Conservation (phyloP, 2,797 vertebrate genomes). For the Typhlichthys eigenmanni region DNA sequence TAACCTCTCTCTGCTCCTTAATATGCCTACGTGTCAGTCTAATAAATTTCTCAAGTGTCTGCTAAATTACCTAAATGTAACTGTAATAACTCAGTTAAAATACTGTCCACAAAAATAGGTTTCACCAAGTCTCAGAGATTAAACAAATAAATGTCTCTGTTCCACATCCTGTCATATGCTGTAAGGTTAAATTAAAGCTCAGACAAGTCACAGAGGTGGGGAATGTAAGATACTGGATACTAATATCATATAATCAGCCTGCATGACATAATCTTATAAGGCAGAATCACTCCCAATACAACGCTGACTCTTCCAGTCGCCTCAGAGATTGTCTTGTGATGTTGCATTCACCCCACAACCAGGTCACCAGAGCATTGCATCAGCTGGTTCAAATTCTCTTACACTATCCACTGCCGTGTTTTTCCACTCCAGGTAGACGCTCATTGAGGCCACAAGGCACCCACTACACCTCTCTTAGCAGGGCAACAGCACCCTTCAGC, state of each 20-base stretch:
- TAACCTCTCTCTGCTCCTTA: too few relatives aligned
- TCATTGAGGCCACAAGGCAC: slow-evolving; percentile 11
- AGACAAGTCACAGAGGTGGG: slow-evolving; percentile 13
- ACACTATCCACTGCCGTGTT: slow-evolving; percentile 25
- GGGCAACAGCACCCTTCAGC: slow-evolving; percentile 49
- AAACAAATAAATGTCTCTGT: slow-evolving; percentile 46
- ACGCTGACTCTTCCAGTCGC: slow-evolving; percentile 11
- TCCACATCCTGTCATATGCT: slow-evolving; percentile 23
- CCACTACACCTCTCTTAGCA: slow-evolving; percentile 48
- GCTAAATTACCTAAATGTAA: too few relatives aligned
- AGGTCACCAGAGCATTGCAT: slow-evolving; percentile 18
- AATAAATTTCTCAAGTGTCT: too few relatives aligned
- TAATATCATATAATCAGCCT: slow-evolving; percentile 14
- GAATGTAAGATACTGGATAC: slow-evolving; percentile 12
- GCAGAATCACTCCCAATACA: neutral
- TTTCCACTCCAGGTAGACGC: slow-evolving; percentile 18
- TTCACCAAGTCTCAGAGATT: slow-evolving; percentile 7
- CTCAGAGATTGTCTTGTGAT: slow-evolving; percentile 7
- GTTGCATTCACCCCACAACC: slow-evolving; percentile 11
- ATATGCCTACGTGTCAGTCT: too few relatives aligned
- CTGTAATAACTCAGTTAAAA: too few relatives aligned
- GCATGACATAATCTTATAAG: slow-evolving; percentile 42
- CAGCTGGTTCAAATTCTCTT: slow-evolving; percentile 20
- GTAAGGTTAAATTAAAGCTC: slow-evolving; percentile 21
- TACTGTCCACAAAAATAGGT: too few relatives aligned